Conservation (phyloP, 2,888 invertebrate species). For the Corythucha ciliata region DNA sequence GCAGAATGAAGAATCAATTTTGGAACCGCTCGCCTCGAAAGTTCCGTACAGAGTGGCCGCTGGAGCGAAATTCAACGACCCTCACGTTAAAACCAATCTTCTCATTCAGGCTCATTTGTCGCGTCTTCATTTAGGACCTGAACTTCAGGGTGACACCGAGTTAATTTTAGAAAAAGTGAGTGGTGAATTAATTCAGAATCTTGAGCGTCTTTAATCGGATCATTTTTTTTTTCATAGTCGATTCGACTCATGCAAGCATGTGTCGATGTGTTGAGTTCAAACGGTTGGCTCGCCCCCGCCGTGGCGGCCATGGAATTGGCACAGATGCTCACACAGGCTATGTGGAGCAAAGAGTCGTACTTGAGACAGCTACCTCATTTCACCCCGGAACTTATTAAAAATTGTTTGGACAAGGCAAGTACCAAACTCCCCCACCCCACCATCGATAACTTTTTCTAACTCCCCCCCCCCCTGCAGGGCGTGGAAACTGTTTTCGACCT, state of each 20-base stretch:
- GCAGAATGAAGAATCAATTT: slow-evolving; percentile 86
- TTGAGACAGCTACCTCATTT: slow-evolving; percentile 96
- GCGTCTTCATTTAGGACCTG: slow-evolving; percentile 86
- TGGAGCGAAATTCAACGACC: slow-evolving; percentile 73
- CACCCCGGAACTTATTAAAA: slow-evolving; percentile 72
- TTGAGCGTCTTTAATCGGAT: background rate
- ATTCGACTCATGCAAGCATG: slow-evolving; percentile 87
- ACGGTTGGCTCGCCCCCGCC: slow-evolving; percentile 96
- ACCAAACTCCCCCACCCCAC: slow-evolving; percentile 20
- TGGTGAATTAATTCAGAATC: background rate
- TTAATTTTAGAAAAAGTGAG: slow-evolving; percentile 65
- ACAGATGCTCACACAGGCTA: slow-evolving; percentile 99
- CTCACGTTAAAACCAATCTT: slow-evolving; percentile 93
- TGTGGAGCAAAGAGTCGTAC: slow-evolving; percentile 99
- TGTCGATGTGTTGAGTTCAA: slow-evolving; percentile 86
- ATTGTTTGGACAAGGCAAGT: slow-evolving; percentile 88
- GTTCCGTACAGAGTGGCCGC: slow-evolving; percentile 54
- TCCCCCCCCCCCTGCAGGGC: slow-evolving; percentile 41
- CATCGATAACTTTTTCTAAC: slow-evolving; percentile 15
- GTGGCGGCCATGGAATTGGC: slow-evolving; percentile 99
- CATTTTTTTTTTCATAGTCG: slow-evolving; percentile 46
- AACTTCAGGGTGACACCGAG: slow-evolving; percentile 93
- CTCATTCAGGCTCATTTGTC: slow-evolving; percentile 93
- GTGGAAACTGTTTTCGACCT: slow-evolving; percentile 92
- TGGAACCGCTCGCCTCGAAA: slow-evolving; percentile 53